These are phyloP conservation scores for Apantesis nais DNA, from an alignment of 2,888 invertebrate species.

Conservation along the genomic window DNA sequence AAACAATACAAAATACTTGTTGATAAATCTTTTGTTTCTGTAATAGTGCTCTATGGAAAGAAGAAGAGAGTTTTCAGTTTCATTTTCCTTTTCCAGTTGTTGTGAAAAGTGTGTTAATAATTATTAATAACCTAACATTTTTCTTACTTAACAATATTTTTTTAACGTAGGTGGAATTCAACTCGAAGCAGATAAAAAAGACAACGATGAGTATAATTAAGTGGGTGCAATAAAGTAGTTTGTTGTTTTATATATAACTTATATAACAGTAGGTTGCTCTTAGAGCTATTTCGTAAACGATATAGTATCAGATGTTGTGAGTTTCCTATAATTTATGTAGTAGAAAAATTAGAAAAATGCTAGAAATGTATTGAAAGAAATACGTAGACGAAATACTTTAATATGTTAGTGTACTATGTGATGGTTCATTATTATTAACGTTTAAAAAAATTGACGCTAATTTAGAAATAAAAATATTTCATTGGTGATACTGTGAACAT, in stretches of 20 bases:
- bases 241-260: conserved; percentile 9
- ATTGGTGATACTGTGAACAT: neutral
- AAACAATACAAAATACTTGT: neutral
- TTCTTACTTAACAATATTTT: conserved; percentile 47
- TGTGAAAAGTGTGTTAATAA: neutral
- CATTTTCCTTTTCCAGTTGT: neutral
- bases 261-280: conserved; percentile 8
- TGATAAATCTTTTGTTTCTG: neutral
- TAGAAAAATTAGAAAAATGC: conserved; percentile 24
- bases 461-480: neutral
- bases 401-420: conserved; percentile 1
- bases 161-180: conserved; percentile 63
- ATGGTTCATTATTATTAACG: neutral
- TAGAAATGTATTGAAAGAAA: neutral
- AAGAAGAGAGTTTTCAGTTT: neutral
- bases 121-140: neutral
- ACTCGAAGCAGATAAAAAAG: conserved; percentile 46
- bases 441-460: neutral
- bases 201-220: conserved; percentile 64
- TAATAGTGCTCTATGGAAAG: neutral
- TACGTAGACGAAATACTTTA: neutral
- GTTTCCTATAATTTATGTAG: conserved; percentile 1
- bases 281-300: conserved; percentile 23
- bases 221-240: conserved; percentile 42
- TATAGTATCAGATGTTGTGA: conserved; percentile 1